Base-by-base conservation (phyloP, 2,888 invertebrate species). In the Leptinotarsa peninsularis region DNA sequence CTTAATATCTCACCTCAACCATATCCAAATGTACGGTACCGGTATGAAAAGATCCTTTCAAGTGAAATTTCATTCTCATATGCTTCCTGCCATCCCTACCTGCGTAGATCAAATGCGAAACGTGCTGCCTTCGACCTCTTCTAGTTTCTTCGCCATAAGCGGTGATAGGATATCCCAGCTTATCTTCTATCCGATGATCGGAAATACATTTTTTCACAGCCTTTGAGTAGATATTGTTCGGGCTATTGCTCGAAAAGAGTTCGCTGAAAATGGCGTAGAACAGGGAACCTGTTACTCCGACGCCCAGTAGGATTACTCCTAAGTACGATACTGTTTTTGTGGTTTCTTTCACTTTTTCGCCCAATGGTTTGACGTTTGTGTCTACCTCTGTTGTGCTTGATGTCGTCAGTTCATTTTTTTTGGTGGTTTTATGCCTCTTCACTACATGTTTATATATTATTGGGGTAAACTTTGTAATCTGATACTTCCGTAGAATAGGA, bases 1-100 rank as follows among this genome's bases (percentile, higher is more conserved):
- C 17, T 58, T 4, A 66, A 52, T 63, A 66, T 81, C 83, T 87
- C 88, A 96, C 97, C 91, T 95, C 92, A 86, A 92, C 91, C 89
- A 96, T 94, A 89, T 98, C 98, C 78, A 97, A 89, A 86, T 96
- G 93, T 13, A 95, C 98, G 71, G 96, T 94, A 54, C 93, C 98
- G 84, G 93, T 94, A 84, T 93, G 93, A 77, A 94, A 91, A 63
- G 93, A 90, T 54, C 98, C 98, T 89, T 97, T 94, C 75, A 98
- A 91, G 85, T 97, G 95, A 88, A 98, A 98, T 85, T 94, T 93
- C 95, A 98, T 96, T 83, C 96, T 91, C 91, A 98, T 92, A 83
- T 94, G 94, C 79, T 93, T 92, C 17, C 91, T 91, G 21, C 95
- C 96, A 85, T 95, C 92, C 49, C 76, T 81, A 78, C 93, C 92